Evolutionary conservation across 2,113 vertebrate genomes (phyloP), one percentile per base, ranked within the genome.

Genomic region (Charadrius vociferus): DNA sequence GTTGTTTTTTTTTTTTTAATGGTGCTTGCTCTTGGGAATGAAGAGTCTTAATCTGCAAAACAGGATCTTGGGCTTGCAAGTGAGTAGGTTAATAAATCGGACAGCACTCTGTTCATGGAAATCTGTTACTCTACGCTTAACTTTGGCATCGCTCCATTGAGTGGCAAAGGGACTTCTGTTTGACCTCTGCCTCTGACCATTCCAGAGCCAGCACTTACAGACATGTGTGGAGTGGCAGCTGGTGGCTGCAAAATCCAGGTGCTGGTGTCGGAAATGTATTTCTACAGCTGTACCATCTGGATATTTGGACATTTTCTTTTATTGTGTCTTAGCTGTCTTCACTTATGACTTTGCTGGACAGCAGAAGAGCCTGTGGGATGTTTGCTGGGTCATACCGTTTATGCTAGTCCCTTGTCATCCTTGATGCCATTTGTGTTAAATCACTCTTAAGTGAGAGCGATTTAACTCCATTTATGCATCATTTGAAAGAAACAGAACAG

Each of bases 181-280:
- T 98, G 96, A 98, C 97, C 97, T 95, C 89, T 92, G 77, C 70
- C 94, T 95, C 81, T 95, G 94, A 86, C 93, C 22, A 10, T 91
- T 97, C 95, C 90, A 95, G 92, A 98, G 96, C 90, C 90, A 91
- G 78, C 95, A 92, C 97, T 98, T 98, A 97, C 6, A 45, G 88
- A 74, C 94, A 96, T 95, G 94, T 45, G 87, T 97, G 96, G 86
- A 88, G 52, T 87, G 41, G 79, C 86, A 96, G 97, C 96, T 95
- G 96, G 97, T 97, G 96, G 96, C 97, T 98, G 95, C 91, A 95
- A 93, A 96, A 89, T 96, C 97, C 97, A 98, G 96, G 94, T 98
- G 97, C 97, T 97, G 97, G 92, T 95, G 86, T 97, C 47, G 58
- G 95, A 94, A 97, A 95, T 95, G 89, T 77, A 5, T 98, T 97